Evolutionary conservation across 2,888 invertebrate species (phyloP), one percentile per base, ranked within the genome.

Genomic region (Lepidocyrtinus sp.): DNA sequence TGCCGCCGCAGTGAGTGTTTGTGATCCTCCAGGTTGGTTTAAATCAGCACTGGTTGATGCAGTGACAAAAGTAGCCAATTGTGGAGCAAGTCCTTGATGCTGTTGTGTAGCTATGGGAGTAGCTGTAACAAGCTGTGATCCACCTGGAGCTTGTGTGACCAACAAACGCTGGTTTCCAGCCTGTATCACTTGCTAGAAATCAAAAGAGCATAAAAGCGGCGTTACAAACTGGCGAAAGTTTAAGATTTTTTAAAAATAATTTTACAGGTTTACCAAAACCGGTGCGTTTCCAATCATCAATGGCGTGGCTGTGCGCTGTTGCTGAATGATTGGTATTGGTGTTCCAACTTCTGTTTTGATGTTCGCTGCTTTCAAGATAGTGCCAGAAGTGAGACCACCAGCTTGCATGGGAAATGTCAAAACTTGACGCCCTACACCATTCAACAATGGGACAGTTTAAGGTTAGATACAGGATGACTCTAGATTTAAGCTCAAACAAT

Each of bases 361-460:
- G 61, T 82, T 84, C 9, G 85, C 84, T 59, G 86, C 84, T 75
- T 84, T 86, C 67, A 85, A 70, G 77, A 87, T 85, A 9, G 86
- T 84, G 9, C 86, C 84, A 7, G 82, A 78, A 46, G 83, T 80
- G 21, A 83, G 46, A 1, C 81, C 81, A 21, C 83, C 84, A 19
- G 79, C 59, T 65, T 86, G 84, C 9, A 87, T 84, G 19, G 87
- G 87, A 80, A 87, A 85, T 17, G 88, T 85, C 75, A 88, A 85
- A 64, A 87, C 84, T 76, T 87, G 87, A 9, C 87, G 83, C 19
- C 84, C 86, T 80, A 24, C 9, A n/a, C 46, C n/a, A 24, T 46
- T 26, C 7, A 65, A 67, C 2, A 50, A 46, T 1, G 12, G 17
- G 21, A 59, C 19, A 22, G 25, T 50, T 65, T 26, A 12, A 61